Evolutionary conservation across 2,113 vertebrate genomes (phyloP).

Genomic region (Marmota monax): DNA sequence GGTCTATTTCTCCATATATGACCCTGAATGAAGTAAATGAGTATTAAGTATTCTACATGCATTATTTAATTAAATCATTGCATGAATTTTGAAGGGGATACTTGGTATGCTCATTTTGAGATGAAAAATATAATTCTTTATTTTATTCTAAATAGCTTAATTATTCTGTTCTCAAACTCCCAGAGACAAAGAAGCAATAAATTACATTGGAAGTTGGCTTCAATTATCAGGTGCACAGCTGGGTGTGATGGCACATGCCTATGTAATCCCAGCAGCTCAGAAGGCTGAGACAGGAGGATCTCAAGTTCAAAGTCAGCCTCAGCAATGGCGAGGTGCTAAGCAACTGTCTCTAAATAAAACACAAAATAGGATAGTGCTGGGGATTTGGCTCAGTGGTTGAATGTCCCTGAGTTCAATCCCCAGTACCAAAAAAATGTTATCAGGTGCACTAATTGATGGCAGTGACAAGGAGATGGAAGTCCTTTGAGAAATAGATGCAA

Average conservation of each 20-base stretch:
- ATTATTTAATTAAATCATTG: background rate
- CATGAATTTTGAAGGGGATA: background rate
- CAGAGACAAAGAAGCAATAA: background rate
- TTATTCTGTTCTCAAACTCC: background rate
- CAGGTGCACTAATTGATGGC: background rate
- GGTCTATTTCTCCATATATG: background rate
- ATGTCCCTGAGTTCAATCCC: too few relatives aligned
- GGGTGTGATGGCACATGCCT: too few relatives aligned
- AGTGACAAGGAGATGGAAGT: background rate
- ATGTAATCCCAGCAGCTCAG: too few relatives aligned
- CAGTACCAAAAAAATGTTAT: background rate
- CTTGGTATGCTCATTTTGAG: background rate
- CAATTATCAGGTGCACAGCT: background rate
- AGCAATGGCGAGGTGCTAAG: too few relatives aligned
- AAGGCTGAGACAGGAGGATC: too few relatives aligned
- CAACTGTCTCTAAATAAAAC: too few relatives aligned
- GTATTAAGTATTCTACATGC: background rate
- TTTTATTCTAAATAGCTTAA: background rate
- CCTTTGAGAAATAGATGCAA: background rate
- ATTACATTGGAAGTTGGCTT: background rate
- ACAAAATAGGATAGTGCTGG: too few relatives aligned
- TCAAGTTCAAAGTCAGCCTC: too few relatives aligned
- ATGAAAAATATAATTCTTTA: conserved; percentile 26
- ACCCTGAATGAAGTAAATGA: too few relatives aligned
- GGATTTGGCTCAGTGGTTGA: too few relatives aligned